These are phyloP conservation scores for Scomber scombrus DNA, from an alignment of 2,113 vertebrate genomes.

Conservation along the genomic window DNA sequence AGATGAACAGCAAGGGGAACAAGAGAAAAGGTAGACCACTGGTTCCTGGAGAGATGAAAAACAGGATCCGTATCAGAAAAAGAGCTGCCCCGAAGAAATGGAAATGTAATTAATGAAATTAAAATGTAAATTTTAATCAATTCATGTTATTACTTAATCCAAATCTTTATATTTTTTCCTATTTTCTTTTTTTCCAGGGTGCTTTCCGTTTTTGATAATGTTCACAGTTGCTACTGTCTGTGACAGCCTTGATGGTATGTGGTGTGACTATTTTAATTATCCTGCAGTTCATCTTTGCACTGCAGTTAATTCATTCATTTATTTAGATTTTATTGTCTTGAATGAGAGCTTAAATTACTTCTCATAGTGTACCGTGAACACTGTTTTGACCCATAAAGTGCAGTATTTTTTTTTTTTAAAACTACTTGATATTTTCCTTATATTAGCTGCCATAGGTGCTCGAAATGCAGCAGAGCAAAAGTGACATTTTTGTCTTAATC, in stretches of 20 bases:
- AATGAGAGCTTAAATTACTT: not conserved
- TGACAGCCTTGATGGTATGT: constrained; percentile 6
- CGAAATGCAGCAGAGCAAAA: not conserved
- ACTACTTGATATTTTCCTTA: not conserved
- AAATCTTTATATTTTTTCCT: not conserved
- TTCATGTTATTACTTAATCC: not conserved
- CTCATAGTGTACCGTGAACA: not conserved
- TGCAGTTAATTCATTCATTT: too few relatives aligned
- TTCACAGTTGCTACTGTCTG: fast-evolving
- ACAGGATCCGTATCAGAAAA: fast-evolving
- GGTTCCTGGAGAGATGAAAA: not conserved
- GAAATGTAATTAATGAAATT: constrained; percentile 31
- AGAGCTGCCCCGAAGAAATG: not conserved
- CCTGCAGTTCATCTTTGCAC: too few relatives aligned
- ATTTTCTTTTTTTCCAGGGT: constrained; percentile 15
- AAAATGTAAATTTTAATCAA: not conserved
- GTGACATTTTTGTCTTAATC: not conserved
- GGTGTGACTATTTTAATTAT: not conserved
- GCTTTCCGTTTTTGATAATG: not conserved
- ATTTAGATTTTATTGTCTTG: not conserved
- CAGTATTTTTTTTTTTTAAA: not conserved
- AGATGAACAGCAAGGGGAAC: not conserved
- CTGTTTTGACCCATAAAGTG: not conserved
- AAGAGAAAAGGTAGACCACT: not conserved
- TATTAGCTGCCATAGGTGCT: not conserved